These are phyloP conservation scores for Peucedramus taeniatus DNA, from an alignment of 2,113 vertebrate species.

Conservation along the genomic window DNA sequence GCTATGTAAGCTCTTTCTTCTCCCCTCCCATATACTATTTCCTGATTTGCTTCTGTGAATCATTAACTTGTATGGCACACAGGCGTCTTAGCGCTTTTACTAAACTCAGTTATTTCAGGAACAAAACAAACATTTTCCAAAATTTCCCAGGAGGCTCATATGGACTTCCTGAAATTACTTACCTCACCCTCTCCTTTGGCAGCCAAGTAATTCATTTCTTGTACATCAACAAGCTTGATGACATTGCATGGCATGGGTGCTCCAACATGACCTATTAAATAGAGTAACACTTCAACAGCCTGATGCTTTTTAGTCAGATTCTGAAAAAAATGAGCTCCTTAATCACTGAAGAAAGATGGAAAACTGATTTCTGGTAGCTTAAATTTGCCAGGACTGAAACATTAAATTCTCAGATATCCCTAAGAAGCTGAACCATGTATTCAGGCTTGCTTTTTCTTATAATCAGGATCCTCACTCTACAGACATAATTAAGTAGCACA, in stretches of 20 bases:
- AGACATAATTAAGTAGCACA: background rate
- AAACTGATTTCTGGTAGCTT: background rate
- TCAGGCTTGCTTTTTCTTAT: background rate
- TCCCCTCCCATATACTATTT: background rate
- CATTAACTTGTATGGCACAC: background rate
- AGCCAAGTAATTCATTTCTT: slow-evolving; percentile 95
- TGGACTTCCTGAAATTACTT: slow-evolving; percentile 28
- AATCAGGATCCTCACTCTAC: background rate
- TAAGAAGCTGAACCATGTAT: background rate
- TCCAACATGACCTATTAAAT: slow-evolving; percentile 86
- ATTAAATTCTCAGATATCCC: background rate
- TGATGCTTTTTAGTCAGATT: background rate
- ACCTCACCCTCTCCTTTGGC: slow-evolving; percentile 94
- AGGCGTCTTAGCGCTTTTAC: background rate
- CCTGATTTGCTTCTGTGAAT: background rate
- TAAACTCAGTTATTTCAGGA: background rate
- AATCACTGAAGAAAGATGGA: background rate
- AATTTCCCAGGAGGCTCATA: background rate
- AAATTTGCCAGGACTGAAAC: background rate
- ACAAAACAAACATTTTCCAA: background rate
- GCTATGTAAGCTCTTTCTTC: background rate
- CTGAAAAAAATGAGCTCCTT: background rate
- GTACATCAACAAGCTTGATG: slow-evolving; percentile 90
- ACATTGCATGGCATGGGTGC: slow-evolving; percentile 88
- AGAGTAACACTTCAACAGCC: background rate